Base-by-base conservation (phyloP, 2,797 vertebrate species). In the Anniella stebbinsi region DNA sequence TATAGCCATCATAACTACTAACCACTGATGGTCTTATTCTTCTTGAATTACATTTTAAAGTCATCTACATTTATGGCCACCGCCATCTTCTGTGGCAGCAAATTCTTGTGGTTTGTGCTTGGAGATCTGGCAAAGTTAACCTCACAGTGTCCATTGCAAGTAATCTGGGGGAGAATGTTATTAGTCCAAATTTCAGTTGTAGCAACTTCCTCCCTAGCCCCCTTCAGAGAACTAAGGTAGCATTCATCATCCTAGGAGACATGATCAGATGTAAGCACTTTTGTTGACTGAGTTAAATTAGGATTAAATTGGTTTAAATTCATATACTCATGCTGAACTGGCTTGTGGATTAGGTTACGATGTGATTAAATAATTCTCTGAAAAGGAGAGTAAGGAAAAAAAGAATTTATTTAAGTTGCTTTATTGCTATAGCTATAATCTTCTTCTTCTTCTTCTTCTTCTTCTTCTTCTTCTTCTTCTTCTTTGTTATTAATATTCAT, bases 381-480 rank as follows among this genome's bases (percentile, higher is more conserved):
- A 86, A 81, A 80, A 41, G 45, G 36, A 15, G 15, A 70, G 51
- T 28, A n/a, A 82, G 41, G 66, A 86, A 86, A 28, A 17, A 2
- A 0, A 21, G 23, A 9, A 2, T 30, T 11, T 54, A 51, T n/a
- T 30, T 86, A 80, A 33, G 23, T 1, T 76, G n/a, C 5, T 33
- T 33, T 82, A 67, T 76, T 90, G 41, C 57, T 76, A 51, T 57
- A 83, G 70, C 89, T 90, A 78, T 41, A 67, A 9, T 45, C 45
- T 3, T 45, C 45, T 45, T 45, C 45, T 45, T 45, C 45, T 45
- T 45, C 45, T 45, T 45, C 45, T 45, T 45, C 45, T 45, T 45
- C 45, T 45, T 45, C 45, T 45, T 45, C 45, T 45, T 45, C 45
- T 45, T 45, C 45, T 45, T 45, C 45, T 45, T 45, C 3, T 45